Evolutionary conservation across 2,797 vertebrate species (phyloP), one percentile per base, ranked within the genome.

Genomic region (Sebastes oblongus): DNA sequence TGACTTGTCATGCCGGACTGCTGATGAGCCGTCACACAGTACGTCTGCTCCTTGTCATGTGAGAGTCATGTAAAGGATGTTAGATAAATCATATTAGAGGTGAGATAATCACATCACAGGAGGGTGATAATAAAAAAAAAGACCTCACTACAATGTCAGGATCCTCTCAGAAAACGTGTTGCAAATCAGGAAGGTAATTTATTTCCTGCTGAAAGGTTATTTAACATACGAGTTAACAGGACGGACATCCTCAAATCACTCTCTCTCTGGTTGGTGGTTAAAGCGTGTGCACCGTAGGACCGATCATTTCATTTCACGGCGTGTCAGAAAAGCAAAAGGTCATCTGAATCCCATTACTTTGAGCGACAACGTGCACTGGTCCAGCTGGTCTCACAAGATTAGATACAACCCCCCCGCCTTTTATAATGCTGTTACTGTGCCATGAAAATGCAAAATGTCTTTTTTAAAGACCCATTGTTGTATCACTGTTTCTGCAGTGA

Each of bases 351-450:
- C 61, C 79, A 82, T 82, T 85, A 86, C 73, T 80, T 8, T 60
- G 54, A 83, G 72, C 3, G 2, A 50, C 68, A 83, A 76, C 46
- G 8, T 78, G 72, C 66, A 27, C 10, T 50, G 71, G 67, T 79
- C 78, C 61, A 85, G 77, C 87, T 86, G 85, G 71, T 91, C 76
- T 68, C 80, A 78, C 60, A 69, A 87, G 86, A 85, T 90, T 84
- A 86, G 22, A 86, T 66, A 50, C 13, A 61, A 81, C 79, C 72
- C 73, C 29, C 30, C 8, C 36, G 55, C 36, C 42, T 75, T 52
- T 72, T 76, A 58, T 62, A 66, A 82, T 29, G 30, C 59, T 50
- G 56, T 54, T 64, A 60, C 13, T 29, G 18, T 13, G 54, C 9
- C 66, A 56, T 30, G 24, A 52, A 56, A 46, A 72, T 52, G 46